These are phyloP conservation scores for Pseudois nayaur DNA, from an alignment of 2,113 vertebrate genomes.

Conservation along the genomic window DNA sequence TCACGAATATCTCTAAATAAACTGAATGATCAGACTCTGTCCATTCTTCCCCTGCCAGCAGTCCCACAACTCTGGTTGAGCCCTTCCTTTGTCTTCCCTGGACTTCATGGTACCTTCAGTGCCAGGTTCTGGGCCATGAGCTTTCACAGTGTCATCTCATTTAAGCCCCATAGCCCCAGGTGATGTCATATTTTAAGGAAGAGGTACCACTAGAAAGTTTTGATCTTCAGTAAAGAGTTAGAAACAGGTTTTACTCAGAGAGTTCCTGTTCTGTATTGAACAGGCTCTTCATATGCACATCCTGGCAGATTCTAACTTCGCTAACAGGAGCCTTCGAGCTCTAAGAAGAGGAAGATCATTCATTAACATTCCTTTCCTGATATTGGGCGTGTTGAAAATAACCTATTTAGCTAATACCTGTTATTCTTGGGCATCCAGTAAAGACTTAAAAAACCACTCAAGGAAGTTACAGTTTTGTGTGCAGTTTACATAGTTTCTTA, in stretches of 20 bases:
- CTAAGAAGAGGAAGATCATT: neutral
- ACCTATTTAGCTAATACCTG: neutral
- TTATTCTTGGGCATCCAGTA: neutral
- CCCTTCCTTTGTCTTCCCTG: neutral
- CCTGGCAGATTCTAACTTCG: neutral
- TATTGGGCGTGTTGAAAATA: neutral
- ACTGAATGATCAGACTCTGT: neutral
- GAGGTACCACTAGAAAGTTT: neutral
- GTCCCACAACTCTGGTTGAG: neutral
- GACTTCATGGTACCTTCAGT: neutral
- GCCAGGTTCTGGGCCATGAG: neutral
- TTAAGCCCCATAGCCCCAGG: neutral
- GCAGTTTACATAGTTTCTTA: conserved; percentile 11
- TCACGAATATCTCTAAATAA: neutral
- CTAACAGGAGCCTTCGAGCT: neutral
- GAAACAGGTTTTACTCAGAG: neutral
- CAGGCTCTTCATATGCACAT: neutral
- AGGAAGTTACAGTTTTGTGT: neutral
- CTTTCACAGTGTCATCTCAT: neutral
- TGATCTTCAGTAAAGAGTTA: neutral
- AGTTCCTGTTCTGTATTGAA: neutral
- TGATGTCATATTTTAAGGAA: neutral
- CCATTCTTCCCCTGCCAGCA: neutral
- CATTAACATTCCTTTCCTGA: neutral
- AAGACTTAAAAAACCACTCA: neutral